These are phyloP conservation scores for Schizotus pectinicornis DNA, from an alignment of 2,888 invertebrate species.

Conservation along the genomic window DNA sequence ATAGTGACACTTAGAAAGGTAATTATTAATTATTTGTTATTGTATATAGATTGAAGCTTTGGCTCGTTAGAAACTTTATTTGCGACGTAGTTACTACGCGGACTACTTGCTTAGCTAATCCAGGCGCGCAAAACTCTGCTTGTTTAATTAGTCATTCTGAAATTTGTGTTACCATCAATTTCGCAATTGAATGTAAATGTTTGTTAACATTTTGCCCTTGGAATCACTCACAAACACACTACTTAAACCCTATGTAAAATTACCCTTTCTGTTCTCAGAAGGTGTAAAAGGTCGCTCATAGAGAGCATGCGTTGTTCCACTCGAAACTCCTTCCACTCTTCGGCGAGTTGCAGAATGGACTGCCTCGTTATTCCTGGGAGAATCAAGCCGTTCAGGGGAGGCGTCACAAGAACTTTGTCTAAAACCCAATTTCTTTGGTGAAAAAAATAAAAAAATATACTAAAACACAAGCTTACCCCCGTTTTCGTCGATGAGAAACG, in stretches of 20 bases:
- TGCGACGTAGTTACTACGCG: too few relatives aligned
- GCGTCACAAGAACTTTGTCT: conserved; percentile 92
- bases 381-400: conserved; percentile 92
- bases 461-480: conserved; percentile 72
- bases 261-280: conserved; percentile 83
- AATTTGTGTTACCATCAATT: too few relatives aligned
- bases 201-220: not conserved
- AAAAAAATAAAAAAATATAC: not conserved
- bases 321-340: conserved; percentile 85
- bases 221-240: not conserved
- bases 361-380: conserved; percentile 93
- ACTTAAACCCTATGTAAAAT: conserved; percentile 47
- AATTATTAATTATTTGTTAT: too few relatives aligned
- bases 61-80: too few relatives aligned
- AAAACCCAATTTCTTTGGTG: conserved; percentile 44
- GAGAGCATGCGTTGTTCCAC: conserved; percentile 82
- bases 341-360: conserved; percentile 81
- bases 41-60: too few relatives aligned
- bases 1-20: too few relatives aligned
- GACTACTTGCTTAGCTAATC: not conserved
- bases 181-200: too few relatives aligned
- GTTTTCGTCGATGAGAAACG: conserved; percentile 83
- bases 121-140: not conserved
- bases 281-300: conserved; percentile 80
- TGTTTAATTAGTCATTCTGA: too few relatives aligned